Conservation (phyloP, 2,888 invertebrate species). For the Ornithoptera alexandrae region DNA sequence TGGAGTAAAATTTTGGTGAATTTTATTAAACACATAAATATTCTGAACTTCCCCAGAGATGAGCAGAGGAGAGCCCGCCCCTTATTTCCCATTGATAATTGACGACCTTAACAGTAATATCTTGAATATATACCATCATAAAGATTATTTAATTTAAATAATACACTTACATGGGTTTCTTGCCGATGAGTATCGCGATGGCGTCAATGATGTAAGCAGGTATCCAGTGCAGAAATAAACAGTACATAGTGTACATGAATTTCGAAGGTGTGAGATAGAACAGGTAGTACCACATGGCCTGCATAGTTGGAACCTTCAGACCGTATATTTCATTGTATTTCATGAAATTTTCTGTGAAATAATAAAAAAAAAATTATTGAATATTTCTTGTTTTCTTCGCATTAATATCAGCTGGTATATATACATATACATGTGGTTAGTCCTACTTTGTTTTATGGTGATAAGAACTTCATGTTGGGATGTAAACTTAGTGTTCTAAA, state of each 20-base stretch:
- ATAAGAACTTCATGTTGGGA: too few relatives aligned
- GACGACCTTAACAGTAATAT: background rate
- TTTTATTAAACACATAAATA: too few relatives aligned
- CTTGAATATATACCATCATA: background rate
- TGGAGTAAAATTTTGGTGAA: too few relatives aligned
- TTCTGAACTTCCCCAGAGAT: too few relatives aligned
- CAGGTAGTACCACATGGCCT: constrained; percentile 83
- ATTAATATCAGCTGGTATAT: background rate
- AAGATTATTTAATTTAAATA: background rate
- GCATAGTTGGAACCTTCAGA: constrained; percentile 73
- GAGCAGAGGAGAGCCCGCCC: too few relatives aligned
- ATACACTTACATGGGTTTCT: constrained; percentile 81
- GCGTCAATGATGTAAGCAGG: constrained; percentile 82
- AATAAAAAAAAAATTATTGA: background rate
- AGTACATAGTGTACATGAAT: constrained; percentile 77
- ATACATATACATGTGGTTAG: too few relatives aligned
- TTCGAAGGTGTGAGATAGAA: constrained; percentile 81
- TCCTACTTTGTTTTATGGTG: too few relatives aligned
- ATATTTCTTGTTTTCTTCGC: background rate
- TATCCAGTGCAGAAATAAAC: constrained; percentile 80
- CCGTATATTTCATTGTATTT: constrained; percentile 74
- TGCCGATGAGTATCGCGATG: constrained; percentile 77
- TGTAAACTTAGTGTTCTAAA: too few relatives aligned
- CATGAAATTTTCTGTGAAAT: constrained; percentile 65
- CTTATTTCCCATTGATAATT: too few relatives aligned